These are phyloP conservation scores for Anagrus nilaparvatae DNA, from an alignment of 1,140 invertebrate genomes.

Conservation along the genomic window DNA sequence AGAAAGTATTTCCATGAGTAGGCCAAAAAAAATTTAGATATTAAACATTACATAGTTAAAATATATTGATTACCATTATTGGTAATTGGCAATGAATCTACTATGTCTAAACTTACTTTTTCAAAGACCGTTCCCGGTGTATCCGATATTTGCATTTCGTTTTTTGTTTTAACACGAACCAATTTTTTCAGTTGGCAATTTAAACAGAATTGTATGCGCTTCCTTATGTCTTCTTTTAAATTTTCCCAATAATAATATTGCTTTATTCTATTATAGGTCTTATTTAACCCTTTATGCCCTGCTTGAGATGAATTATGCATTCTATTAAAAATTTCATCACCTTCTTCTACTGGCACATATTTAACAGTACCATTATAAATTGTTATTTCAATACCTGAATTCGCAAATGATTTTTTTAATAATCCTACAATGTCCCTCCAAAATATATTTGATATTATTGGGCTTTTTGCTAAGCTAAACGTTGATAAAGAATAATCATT, in stretches of 20 bases:
- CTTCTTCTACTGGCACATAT: neutral
- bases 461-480: neutral
- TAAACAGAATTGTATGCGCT: constrained; percentile 1
- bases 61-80: neutral
- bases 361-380: neutral
- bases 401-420: neutral
- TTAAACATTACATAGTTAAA: neutral
- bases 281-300: constrained; percentile 3
- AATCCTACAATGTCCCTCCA: neutral
- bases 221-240: neutral
- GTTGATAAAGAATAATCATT: neutral
- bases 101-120: too few relatives aligned
- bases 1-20: constrained; percentile 16
- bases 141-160: constrained; percentile 3
- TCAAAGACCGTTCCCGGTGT: neutral
- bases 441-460: neutral
- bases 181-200: constrained; percentile 9
- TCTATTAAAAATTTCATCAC: neutral
- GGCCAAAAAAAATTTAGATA: constrained; percentile 11
- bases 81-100: constrained; percentile 2
- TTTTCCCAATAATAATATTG: neutral
- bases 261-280: constrained; percentile 6
- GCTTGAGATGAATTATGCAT: neutral
- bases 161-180: neutral
- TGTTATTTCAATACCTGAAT: neutral